Conservation (phyloP, 2,113 vertebrate genomes). For the Drymodes brunneopygia region DNA sequence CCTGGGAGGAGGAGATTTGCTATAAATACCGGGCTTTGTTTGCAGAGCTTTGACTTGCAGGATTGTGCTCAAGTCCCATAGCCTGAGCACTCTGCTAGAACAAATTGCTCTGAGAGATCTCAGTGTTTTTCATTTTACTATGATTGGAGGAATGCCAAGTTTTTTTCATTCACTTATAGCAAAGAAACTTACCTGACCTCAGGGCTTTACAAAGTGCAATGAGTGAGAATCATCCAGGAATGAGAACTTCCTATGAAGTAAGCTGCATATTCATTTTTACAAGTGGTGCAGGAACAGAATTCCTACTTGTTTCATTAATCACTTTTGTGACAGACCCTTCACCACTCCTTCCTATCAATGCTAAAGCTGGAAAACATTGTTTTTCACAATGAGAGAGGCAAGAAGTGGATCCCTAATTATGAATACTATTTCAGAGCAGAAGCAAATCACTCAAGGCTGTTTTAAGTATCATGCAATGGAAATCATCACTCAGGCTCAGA, state of each 20-base stretch:
- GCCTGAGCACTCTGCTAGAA: constrained; percentile 19
- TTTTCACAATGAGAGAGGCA: not conserved
- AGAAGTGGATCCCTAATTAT: constrained; percentile 8
- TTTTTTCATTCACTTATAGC: constrained; percentile 9
- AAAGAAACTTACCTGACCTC: constrained; percentile 17
- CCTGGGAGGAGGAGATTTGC: not conserved
- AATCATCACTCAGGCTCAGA: not conserved
- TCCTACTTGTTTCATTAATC: not conserved
- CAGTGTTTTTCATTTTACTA: not conserved
- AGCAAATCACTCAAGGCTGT: not conserved
- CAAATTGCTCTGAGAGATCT: constrained; percentile 31
- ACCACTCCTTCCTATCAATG: not conserved
- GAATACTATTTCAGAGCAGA: not conserved
- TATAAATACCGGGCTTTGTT: constrained; percentile 14
- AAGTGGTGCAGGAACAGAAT: not conserved
- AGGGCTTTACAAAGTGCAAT: constrained; percentile 8
- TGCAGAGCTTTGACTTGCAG: not conserved
- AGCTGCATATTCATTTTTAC: not conserved
- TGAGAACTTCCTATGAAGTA: not conserved
- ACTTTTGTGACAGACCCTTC: not conserved
- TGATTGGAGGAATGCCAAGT: constrained; percentile 26
- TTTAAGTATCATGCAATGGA: not conserved
- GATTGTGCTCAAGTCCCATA: not conserved
- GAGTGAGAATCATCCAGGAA: constrained; percentile 2
- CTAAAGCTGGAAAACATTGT: not conserved